Evolutionary conservation across 35 echinoderm and acorn worm genomes (phyloP), one percentile per base, ranked within the genome.

Genomic region (Anneissia japonica): DNA sequence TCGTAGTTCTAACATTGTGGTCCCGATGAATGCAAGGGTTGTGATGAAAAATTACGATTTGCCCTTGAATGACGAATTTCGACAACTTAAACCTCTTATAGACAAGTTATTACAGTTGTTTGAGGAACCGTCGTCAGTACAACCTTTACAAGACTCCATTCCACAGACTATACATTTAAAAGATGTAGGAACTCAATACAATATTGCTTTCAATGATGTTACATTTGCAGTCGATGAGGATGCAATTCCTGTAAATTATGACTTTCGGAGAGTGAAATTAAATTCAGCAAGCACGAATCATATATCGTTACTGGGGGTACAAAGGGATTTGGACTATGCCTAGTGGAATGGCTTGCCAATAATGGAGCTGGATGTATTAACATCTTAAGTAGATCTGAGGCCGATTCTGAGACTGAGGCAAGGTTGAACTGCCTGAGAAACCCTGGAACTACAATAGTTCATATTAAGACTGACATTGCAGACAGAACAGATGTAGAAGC

Each of bases 281-380:
- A 26, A 64, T 64, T 64, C 7, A 64, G 51, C 51, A 64, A 19
- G 51, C 51, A 23, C 51, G 26, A 64, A 2, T 86, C 92, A 7
- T 94, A 94, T 74, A 85, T 94, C 38, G 88, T 94, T 29, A 86
- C 88, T 30, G 92, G 92, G 6, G 92, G 92, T 13, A 90, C 92
- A 31, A 90, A 81, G 55, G 92, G 92, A 23, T 74, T 94, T 73
- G 92, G 92, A 30, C 32, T 89, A 9, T 21, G 36, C 10, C 35
- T 94, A 72, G 77, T 87, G 31, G 77, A 83, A 10, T 94, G 92
- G 92, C 34, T 93, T 64, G 79, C 77, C 16, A 31, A 4, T 31
- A 40, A 78, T 32, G 86, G 86, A 72, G 92, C 87, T 38, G 81
- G 56, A 72, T 34, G 35, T 11, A 46, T 94, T 55, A 85, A 40